A percentile compares a stretch with the other conserved stretches of the same genome.
These are phyloP conservation scores for Limnephilus lunatus DNA, from an alignment of 2,888 invertebrate genomes.

Conservation along the genomic window DNA sequence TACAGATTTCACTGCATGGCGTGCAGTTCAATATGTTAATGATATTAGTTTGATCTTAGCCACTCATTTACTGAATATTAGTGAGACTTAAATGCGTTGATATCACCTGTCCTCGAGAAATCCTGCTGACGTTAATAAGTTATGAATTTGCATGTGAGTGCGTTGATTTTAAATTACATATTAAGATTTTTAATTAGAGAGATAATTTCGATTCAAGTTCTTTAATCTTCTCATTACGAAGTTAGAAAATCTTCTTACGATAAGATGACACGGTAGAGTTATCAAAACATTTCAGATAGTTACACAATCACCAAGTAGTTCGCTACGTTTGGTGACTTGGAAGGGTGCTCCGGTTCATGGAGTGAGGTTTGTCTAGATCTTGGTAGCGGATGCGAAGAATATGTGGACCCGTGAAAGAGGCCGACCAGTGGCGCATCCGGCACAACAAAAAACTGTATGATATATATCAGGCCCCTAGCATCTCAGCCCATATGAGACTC, in stretches of 20 bases:
- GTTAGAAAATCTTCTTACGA: neutral
- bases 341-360: too few species aligned
- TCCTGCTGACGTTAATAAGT: neutral
- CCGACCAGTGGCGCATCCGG: too few species aligned
- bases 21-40: slow-evolving; percentile 41
- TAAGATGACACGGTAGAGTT: neutral
- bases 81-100: neutral
- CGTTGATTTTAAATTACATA: neutral
- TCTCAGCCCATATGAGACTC: too few species aligned
- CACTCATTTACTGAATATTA: slow-evolving; percentile 20
- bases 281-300: neutral
- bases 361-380: too few species aligned
- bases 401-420: too few species aligned
- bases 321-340: too few species aligned
- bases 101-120: slow-evolving; percentile 22
- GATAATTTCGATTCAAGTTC: neutral
- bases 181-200: neutral
- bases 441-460: too few species aligned
- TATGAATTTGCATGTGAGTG: slow-evolving; percentile 12
- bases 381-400: too few species aligned
- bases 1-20: slow-evolving; percentile 31
- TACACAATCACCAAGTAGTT: too few species aligned
- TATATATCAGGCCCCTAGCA: too few species aligned
- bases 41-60: slow-evolving; percentile 36
- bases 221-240: neutral